Evolutionary conservation across 2,797 vertebrate genomes (phyloP).

Genomic region (Geotrypetes seraphini): DNA sequence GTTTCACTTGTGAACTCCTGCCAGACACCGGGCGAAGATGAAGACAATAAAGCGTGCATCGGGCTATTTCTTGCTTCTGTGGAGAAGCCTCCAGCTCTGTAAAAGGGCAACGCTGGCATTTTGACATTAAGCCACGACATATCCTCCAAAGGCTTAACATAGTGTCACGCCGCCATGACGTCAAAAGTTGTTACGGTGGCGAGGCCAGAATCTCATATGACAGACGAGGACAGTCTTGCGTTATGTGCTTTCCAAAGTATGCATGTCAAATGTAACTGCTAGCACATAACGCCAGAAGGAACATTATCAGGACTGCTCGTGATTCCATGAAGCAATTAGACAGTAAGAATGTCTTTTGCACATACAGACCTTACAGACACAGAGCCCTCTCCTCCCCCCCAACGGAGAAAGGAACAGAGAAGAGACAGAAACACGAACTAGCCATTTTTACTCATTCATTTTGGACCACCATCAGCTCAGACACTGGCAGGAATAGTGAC

Average conservation of each 20-base stretch:
- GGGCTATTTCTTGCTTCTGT: constrained; percentile 26
- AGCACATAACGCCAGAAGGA: constrained; percentile 9
- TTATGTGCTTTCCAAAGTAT: constrained; percentile 7
- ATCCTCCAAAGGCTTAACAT: constrained; percentile 24
- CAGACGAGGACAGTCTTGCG: constrained; percentile 10
- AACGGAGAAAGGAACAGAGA: no score
- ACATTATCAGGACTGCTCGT: no score
- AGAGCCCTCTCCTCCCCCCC: no score
- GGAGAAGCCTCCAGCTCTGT: constrained; percentile 12
- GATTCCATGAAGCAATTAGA: no score
- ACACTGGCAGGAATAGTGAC: constrained; percentile 27
- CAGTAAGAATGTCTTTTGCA: constrained; percentile 13
- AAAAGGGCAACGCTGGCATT: constrained; percentile 24
- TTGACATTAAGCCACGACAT: constrained; percentile 23
- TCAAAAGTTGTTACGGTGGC: constrained; percentile 22
- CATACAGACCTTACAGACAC: no score
- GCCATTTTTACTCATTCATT: no score
- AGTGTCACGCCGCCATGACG: constrained; percentile 7
- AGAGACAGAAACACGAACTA: no score
- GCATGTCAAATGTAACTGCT: constrained; percentile 5
- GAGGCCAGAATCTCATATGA: constrained; percentile 11
- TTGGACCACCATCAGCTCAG: constrained; percentile 27
- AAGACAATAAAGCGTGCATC: constrained; percentile 36
- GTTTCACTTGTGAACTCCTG: constrained; percentile 37
- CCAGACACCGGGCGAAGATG: constrained; percentile 27